Conservation (phyloP, 2,797 vertebrate species). For the Channa striata region DNA sequence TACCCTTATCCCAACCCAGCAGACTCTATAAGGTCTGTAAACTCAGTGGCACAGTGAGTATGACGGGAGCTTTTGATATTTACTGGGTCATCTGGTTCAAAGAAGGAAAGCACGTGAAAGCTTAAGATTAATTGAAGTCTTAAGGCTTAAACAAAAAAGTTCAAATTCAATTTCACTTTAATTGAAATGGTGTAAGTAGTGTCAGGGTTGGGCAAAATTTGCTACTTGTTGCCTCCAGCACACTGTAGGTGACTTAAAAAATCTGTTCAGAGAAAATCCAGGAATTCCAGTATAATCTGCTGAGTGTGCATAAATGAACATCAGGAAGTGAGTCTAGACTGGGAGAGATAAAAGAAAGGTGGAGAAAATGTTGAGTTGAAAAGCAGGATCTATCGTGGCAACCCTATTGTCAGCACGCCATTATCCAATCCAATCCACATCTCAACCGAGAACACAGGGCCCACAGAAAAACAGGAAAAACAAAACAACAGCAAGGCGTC, state of each 20-base stretch:
- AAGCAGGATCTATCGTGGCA: conserved; percentile 90
- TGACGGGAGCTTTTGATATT: conserved; percentile 34
- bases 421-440: conserved; percentile 85
- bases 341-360: conserved; percentile 18
- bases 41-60: conserved; percentile 27
- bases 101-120: conserved; percentile 17
- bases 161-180: conserved; percentile 27
- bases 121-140: conserved; percentile 25
- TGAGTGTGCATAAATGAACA: conserved; percentile 26
- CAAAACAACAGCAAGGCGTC: conserved; percentile 83
- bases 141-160: conserved; percentile 19
- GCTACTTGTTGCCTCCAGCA: conserved; percentile 18
- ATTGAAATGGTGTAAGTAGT: conserved; percentile 30
- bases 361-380: conserved; percentile 32
- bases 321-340: conserved; percentile 30
- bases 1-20: conserved; percentile 60
- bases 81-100: conserved; percentile 4
- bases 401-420: conserved; percentile 96
- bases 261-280: conserved; percentile 42
- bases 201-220: conserved; percentile 21
- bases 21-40: conserved; percentile 60
- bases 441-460: conserved; percentile 85
- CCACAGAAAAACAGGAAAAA: conserved; percentile 78
- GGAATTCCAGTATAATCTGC: conserved; percentile 19
- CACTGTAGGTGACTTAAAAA: conserved; percentile 14